Percentiles rank a stretch among this genome's conserved stretches.
Conservation (phyloP, 1,140 invertebrate species). For the Hormaphis cornu region DNA sequence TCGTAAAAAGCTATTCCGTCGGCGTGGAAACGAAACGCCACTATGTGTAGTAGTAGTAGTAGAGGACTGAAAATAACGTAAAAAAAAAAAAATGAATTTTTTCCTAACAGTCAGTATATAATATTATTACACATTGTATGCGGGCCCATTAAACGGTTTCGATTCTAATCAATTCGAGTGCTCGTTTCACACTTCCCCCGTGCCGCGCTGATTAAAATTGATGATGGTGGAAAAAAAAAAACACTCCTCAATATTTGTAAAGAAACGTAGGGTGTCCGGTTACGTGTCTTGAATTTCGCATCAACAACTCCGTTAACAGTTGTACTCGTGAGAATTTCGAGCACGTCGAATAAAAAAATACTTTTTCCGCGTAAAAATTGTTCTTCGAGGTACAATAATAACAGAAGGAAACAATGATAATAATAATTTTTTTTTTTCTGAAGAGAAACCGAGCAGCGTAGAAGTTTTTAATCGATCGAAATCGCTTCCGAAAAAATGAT, state of each 20-base stretch:
- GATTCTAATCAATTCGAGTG: slow-evolving; percentile 29
- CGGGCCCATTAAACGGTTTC: slow-evolving; percentile 28
- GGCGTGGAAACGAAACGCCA: background rate
- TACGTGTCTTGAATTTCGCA: slow-evolving; percentile 33
- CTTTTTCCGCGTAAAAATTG: slow-evolving; percentile 17
- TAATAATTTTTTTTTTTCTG: slow-evolving; percentile 8
- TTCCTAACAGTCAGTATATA: no score
- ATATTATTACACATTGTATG: no score
- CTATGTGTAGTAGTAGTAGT: no score
- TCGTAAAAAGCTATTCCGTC: no score
- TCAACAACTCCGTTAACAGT: slow-evolving; percentile 32
- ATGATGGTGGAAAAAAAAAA: slow-evolving; percentile 24
- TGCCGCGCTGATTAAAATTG: slow-evolving; percentile 26
- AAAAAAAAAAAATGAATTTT: background rate
- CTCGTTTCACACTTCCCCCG: slow-evolving; percentile 22
- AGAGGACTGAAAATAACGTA: no score
- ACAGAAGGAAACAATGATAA: slow-evolving; percentile 15
- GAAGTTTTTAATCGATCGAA: slow-evolving; percentile 29
- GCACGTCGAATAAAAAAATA: slow-evolving; percentile 16
- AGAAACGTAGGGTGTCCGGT: slow-evolving; percentile 24
- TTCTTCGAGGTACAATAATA: slow-evolving; percentile 27
- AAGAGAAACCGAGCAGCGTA: slow-evolving; percentile 18
- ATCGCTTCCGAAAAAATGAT: slow-evolving; percentile 32
- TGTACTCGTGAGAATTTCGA: slow-evolving; percentile 29
- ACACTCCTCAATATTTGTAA: slow-evolving; percentile 32